Conservation (phyloP, 1,140 invertebrate genomes). For the Paraescarpia echinospica region DNA sequence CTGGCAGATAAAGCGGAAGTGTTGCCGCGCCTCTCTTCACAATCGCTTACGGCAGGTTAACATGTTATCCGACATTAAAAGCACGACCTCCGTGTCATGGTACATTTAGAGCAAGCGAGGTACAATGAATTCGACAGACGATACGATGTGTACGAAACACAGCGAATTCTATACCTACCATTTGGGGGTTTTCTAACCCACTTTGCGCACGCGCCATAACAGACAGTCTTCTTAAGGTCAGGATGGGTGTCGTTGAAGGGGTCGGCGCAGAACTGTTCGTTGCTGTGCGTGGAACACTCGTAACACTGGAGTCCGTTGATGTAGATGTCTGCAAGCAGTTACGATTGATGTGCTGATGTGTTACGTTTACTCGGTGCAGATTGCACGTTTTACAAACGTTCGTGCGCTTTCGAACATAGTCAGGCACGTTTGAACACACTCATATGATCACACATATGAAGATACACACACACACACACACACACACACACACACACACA, state of each 20-base stretch:
- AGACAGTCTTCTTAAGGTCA: constrained; percentile 18
- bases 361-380: neutral
- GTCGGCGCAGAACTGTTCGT: constrained; percentile 33
- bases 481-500: neutral
- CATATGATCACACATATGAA: neutral
- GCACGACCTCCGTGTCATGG: too few species aligned
- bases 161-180: constrained; percentile 21
- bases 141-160: too few species aligned
- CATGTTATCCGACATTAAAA: too few species aligned
- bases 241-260: constrained; percentile 34
- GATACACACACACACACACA: neutral
- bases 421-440: too few species aligned
- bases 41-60: too few species aligned
- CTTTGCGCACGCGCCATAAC: constrained; percentile 35
- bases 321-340: neutral
- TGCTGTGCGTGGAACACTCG: constrained; percentile 28
- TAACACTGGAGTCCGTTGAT: constrained; percentile 24
- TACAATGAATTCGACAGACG: too few species aligned
- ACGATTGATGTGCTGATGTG: neutral
- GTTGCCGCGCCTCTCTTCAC: too few species aligned
- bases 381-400: neutral
- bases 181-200: constrained; percentile 31
- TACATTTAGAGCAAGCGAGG: too few species aligned
- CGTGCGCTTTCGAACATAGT: too few species aligned
- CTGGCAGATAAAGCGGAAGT: too few species aligned